Percentiles rank a stretch among this genome's conserved stretches.
phyloP scores from a whole-genome alignment of 2,888 invertebrate species.

The Drosophila austrosaltans region DNA sequence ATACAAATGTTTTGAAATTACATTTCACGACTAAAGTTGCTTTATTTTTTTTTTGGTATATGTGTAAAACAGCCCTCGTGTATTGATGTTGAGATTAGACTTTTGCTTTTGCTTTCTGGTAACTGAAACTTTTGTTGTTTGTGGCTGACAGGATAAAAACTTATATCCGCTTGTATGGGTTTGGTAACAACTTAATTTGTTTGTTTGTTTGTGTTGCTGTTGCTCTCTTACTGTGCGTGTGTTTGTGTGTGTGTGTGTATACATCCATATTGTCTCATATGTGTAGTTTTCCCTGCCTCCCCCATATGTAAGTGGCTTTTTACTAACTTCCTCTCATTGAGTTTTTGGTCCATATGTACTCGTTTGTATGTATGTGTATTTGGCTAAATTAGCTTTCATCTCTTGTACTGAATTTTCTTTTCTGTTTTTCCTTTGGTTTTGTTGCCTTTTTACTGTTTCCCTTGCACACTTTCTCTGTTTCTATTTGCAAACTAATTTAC shows the following conservation, averaged over 20 bases:
- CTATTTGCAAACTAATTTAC: slow-evolving; percentile 79
- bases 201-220: neutral
- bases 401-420: slow-evolving; percentile 65
- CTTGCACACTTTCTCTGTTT: slow-evolving; percentile 55
- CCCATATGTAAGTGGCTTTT: neutral
- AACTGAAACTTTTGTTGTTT: slow-evolving; percentile 1
- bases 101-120: slow-evolving; percentile 4
- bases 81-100: slow-evolving; percentile 6
- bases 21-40: too few species aligned
- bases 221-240: neutral
- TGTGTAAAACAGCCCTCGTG: slow-evolving; percentile 1
- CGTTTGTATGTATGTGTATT: slow-evolving; percentile 28
- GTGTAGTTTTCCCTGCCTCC: neutral
- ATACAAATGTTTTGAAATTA: too few species aligned
- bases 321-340: slow-evolving; percentile 23
- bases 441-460: slow-evolving; percentile 57
- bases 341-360: slow-evolving; percentile 22
- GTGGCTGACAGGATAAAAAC: slow-evolving; percentile 8
- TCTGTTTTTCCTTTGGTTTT: slow-evolving; percentile 38
- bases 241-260: neutral
- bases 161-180: slow-evolving; percentile 1
- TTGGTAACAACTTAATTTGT: slow-evolving; percentile 10
- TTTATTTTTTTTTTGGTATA: too few species aligned
- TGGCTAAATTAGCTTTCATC: slow-evolving; percentile 74
- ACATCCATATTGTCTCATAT: too few species aligned